These are phyloP conservation scores for Prosopocoilus inquinatus DNA, from an alignment of 2,888 invertebrate species.

Conservation along the genomic window DNA sequence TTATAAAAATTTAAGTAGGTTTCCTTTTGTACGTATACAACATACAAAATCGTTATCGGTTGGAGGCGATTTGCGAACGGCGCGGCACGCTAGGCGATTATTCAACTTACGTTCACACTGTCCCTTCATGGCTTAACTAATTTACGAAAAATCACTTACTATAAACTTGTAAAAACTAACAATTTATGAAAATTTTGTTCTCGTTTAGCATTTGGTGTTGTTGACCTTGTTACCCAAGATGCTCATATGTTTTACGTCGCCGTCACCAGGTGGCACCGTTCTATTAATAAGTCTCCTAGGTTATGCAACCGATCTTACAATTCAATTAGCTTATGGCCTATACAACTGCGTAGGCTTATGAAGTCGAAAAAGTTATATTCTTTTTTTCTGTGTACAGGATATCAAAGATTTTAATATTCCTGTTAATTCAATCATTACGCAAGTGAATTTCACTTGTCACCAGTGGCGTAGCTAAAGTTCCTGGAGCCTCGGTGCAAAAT, in stretches of 20 bases:
- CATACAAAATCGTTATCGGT: conserved; percentile 31
- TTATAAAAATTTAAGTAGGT: conserved; percentile 22
- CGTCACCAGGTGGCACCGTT: conserved; percentile 27
- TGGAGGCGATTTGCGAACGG: conserved; percentile 4
- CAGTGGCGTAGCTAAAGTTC: too few relatives aligned
- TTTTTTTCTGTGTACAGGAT: too few relatives aligned
- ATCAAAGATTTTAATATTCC: too few relatives aligned
- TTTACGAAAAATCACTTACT: conserved; percentile 2
- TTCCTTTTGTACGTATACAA: conserved; percentile 26
- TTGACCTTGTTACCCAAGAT: conserved; percentile 52
- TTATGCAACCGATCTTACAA: too few relatives aligned
- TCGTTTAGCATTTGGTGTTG: conserved; percentile 37
- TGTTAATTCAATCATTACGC: too few relatives aligned
- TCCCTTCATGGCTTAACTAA: conserved; percentile 8
- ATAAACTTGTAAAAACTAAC: conserved; percentile 3
- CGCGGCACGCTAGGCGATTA: background rate
- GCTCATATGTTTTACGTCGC: conserved; percentile 45
- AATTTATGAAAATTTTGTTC: conserved; percentile 16
- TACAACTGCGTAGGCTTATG: too few relatives aligned
- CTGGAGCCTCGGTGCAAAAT: too few relatives aligned
- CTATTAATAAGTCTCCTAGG: background rate
- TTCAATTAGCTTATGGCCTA: too few relatives aligned
- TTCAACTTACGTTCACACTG: conserved; percentile 11
- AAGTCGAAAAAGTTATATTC: too few relatives aligned
- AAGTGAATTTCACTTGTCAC: too few relatives aligned